Base-by-base conservation (phyloP, 2,888 invertebrate species). In the Actias luna region DNA sequence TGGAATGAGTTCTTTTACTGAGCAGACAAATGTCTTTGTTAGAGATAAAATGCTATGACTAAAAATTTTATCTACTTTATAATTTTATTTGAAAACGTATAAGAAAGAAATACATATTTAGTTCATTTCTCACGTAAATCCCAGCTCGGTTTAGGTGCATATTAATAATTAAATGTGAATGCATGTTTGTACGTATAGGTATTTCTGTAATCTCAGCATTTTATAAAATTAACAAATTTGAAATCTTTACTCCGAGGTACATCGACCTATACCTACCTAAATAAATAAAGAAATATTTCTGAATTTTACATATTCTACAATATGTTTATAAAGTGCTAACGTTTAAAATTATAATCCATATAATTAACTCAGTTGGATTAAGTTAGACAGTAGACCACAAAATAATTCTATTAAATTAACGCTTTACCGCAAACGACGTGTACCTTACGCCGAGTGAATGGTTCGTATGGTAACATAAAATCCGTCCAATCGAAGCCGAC, bases 401-500 rank as follows among this genome's bases (percentile, higher is more conserved):
- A 82, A 82, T 78, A 76, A 78, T 82, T 82, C 78, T 83, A 85
- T 84, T 82, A 84, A 87, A 85, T 88, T 84, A 87, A 83, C 81
- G 80, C 81, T 81, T 80, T 79, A 82, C 84, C 84, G 72, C 85
- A 85, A 85, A 83, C 79, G 76, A 79, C 73, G 69, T 67, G 74
- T 59, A 66, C 73, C 79, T n/a, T 16, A 18, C 78, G 74, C 74
- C 78, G 80, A 81, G 69, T 72, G 74, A 78, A 80, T 77, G 79
- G 78, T 76, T 82, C 79, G 82, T 78, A 78, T 76, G 79, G 82
- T 71, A 80, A 84, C 85, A 87, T 89, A 88, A 89, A 90, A 89
- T 84, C 85, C 83, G 81, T 83, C 84, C 84, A 85, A 88, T 89
- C 83, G 87, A 83, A 86, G 84, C 83, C 82, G 84, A 86, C 88